Conservation (phyloP, 2,797 vertebrate species). For the Darevskia mixta region DNA sequence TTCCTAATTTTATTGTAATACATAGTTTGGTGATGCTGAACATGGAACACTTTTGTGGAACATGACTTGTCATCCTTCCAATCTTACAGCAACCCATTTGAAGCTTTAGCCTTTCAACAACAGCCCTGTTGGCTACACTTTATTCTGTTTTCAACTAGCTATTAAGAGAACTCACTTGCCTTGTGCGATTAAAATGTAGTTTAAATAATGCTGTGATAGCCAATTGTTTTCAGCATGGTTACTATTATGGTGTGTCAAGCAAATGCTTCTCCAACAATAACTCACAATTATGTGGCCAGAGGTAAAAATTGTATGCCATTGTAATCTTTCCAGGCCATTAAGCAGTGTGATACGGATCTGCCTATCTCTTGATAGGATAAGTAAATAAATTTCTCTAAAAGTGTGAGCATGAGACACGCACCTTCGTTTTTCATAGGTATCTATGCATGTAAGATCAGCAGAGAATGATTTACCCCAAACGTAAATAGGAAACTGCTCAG, state of each 20-base stretch:
- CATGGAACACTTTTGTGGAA: neutral
- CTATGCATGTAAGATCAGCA: neutral
- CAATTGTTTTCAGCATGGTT: neutral
- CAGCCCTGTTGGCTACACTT: neutral
- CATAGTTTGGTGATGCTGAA: too few relatives aligned
- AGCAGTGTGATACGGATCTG: constrained; percentile 8
- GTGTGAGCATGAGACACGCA: neutral
- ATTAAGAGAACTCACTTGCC: constrained; percentile 2
- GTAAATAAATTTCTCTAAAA: neutral
- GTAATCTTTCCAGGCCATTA: constrained; percentile 36
- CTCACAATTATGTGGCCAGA: neutral
- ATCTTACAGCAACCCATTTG: neutral
- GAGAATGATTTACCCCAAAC: constrained; percentile 13
- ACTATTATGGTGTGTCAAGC: neutral
- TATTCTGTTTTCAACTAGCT: constrained; percentile 1
- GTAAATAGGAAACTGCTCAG: constrained; percentile 29
- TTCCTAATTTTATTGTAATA: too few relatives aligned
- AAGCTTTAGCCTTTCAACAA: neutral
- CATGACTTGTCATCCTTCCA: neutral
- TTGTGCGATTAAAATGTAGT: neutral
- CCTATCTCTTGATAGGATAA: constrained; percentile 9
- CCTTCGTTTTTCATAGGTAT: neutral
- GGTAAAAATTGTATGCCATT: neutral
- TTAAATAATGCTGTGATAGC: neutral
- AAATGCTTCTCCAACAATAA: neutral